phyloP scores from a whole-genome alignment of 2,797 vertebrate genomes.

The Hozukius guyotensis region DNA sequence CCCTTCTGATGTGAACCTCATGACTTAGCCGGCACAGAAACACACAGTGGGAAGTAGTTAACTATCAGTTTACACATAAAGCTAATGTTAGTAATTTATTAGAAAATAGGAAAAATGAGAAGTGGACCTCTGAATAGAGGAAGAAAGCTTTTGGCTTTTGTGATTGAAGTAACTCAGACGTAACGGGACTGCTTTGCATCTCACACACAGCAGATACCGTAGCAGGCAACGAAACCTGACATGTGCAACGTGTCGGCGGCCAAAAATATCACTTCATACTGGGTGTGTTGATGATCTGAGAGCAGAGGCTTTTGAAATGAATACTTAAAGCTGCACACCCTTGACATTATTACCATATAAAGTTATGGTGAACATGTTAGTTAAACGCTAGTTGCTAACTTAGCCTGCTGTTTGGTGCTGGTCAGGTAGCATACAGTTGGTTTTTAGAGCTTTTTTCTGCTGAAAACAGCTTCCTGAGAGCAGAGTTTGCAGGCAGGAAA shows the following conservation, averaged over 20 bases:
- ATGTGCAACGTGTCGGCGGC: neutral
- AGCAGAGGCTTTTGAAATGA: neutral
- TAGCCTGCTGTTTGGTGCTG: neutral
- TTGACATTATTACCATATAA: neutral
- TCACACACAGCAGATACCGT: too few relatives aligned
- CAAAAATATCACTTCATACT: neutral
- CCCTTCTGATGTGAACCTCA: neutral
- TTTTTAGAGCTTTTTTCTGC: too few relatives aligned
- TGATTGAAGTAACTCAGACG: neutral
- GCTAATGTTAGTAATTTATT: neutral
- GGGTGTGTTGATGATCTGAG: neutral
- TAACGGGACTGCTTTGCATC: neutral
- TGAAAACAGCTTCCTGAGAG: too few relatives aligned
- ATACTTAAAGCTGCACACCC: neutral
- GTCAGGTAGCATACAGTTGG: too few relatives aligned
- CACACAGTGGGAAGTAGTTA: neutral
- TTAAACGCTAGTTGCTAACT: neutral
- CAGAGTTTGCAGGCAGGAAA: too few relatives aligned
- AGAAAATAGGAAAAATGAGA: neutral
- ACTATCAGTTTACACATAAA: too few relatives aligned
- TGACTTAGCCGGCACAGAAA: neutral
- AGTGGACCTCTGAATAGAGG: neutral
- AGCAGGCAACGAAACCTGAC: neutral
- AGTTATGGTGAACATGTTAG: neutral
- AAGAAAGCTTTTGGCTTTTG: conserved; percentile 1